Evolutionary conservation across 1,140 invertebrate species (phyloP), one percentile per base, ranked within the genome.

Genomic region (Drosophila dunni): DNA sequence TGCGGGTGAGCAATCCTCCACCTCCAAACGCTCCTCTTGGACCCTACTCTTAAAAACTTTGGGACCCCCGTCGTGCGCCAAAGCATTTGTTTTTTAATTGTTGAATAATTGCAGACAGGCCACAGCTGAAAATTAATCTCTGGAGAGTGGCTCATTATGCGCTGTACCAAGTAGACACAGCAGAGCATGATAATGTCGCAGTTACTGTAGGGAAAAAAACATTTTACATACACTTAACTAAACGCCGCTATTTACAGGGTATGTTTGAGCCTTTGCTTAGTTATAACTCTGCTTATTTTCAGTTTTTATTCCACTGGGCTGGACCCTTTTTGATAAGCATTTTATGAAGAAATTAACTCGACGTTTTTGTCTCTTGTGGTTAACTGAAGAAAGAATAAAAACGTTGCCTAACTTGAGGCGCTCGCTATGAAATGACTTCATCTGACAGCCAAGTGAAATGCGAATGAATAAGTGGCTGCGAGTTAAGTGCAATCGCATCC

Each of bases 71-170:
- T 34, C 53, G 20, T 54, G 54, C 50, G 79, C 38, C 38, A 10
- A 8, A 58, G 70, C 66, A 50, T 79, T 79, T 79, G 76, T 78
- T 88, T 86, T 66, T 83, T 88, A 88, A 89, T 88, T 89, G 83
- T 72, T 72, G 65, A 89, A 78, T 89, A 88, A 88, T 88, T 83
- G 77, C 77, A 53, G 64, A 8, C 50, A 44, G 71, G 65, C 20
- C 65, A 44, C 34, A 13, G 51, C 50, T 36, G 42, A 42, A 74
- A 62, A 62, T 74, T 56, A 74, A 68, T 68, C 64, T 56, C 56
- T 38, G 10, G 42, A 53, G 71, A 56, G 42, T 51, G 50, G 20
- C 69, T 54, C n/a, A 0, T 24, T 24, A 48, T 62, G 58, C 40
- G 54, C 64, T 61, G 13, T 9, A 44, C 17, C 10, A 33, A 33